Conservation (phyloP, 2,888 invertebrate species). For the Lepidochitona cinerea region DNA sequence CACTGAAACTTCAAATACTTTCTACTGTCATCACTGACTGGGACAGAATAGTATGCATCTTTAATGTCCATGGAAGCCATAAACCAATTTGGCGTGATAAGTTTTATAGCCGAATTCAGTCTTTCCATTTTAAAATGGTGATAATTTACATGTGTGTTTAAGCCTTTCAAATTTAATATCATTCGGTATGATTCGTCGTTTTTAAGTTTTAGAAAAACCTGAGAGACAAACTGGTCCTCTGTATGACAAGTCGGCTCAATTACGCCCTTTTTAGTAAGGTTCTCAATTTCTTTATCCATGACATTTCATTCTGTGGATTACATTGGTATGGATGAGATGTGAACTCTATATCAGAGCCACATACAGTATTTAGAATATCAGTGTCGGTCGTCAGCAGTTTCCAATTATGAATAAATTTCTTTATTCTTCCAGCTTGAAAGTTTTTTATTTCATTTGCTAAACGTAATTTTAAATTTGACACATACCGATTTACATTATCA, state of each 20-base stretch:
- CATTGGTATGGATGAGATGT: neutral
- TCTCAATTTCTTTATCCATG: slow-evolving; percentile 18
- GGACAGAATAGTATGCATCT: slow-evolving; percentile 5
- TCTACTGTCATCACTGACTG: neutral
- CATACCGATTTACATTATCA: no score
- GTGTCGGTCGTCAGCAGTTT: no score
- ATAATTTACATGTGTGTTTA: neutral
- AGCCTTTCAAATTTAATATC: neutral
- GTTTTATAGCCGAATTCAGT: neutral
- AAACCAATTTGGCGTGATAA: neutral
- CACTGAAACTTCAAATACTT: slow-evolving; percentile 13
- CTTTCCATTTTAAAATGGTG: slow-evolving; percentile 6
- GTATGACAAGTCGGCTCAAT: neutral
- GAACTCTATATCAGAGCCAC: slow-evolving; percentile 18
- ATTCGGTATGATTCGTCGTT: neutral
- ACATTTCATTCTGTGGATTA: neutral
- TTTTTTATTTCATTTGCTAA: no score
- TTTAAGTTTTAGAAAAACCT: neutral
- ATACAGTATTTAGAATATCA: slow-evolving; percentile 17
- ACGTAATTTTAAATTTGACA: no score
- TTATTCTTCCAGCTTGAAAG: no score
- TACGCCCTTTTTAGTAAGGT: neutral
- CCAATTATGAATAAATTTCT: no score
- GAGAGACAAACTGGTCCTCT: neutral
- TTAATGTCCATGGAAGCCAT: neutral